phyloP scores from a whole-genome alignment of 2,797 vertebrate genomes.

The Heteromormyrus szaboi region DNA sequence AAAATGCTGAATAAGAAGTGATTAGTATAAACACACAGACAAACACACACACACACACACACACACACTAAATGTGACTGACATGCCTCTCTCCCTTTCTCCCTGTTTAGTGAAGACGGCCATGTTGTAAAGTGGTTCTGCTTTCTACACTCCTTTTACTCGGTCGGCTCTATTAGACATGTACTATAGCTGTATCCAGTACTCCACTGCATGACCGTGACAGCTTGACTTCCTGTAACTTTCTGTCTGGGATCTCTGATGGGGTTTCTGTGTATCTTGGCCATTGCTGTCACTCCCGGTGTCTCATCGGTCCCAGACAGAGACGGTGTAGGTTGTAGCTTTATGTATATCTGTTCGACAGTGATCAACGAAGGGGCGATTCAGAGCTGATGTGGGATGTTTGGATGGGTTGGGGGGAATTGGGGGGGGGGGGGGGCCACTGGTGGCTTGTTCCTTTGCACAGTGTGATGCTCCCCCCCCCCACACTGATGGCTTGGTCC shows the following conservation, averaged over 20 bases:
- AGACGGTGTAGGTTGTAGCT: neutral
- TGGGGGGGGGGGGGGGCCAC: no score
- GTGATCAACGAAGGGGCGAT: neutral
- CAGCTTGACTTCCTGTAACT: neutral
- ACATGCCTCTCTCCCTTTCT: neutral
- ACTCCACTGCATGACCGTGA: no score
- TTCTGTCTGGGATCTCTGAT: neutral
- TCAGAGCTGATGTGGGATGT: neutral
- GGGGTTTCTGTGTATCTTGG: neutral
- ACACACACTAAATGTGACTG: neutral
- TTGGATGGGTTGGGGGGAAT: neutral
- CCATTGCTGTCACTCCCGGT: neutral
- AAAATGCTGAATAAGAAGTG: neutral
- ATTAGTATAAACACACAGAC: neutral
- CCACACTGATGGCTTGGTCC: slow-evolving; percentile 9
- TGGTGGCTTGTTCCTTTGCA: no score
- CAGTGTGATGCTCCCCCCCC: no score
- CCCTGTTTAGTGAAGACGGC: neutral
- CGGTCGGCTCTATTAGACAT: neutral
- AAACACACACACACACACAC: neutral
- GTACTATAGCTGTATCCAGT: neutral
- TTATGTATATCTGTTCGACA: no score
- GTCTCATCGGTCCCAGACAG: neutral
- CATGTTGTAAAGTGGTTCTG: neutral
- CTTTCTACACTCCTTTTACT: neutral